These are phyloP conservation scores for Theonella swinhoei DNA, from an alignment of 37 sponge, comb jelly and placozoan species.

Conservation along the genomic window DNA sequence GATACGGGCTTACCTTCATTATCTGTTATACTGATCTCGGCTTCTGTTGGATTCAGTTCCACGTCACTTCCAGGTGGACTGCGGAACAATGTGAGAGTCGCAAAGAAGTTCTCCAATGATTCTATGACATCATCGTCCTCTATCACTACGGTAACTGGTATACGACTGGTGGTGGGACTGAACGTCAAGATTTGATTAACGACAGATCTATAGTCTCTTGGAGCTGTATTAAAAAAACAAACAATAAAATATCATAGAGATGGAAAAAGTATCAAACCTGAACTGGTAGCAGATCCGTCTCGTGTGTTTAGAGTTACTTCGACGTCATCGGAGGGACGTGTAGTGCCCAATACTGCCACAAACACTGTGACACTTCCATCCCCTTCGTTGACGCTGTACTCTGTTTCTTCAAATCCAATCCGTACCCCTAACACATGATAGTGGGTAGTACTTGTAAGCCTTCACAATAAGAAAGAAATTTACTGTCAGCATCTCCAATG, in stretches of 20 bases:
- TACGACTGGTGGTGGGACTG: background rate
- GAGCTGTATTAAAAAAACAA: no score
- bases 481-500: no score
- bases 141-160: background rate
- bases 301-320: background rate
- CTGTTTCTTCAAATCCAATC: background rate
- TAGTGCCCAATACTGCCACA: background rate
- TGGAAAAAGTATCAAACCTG: no score
- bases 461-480: no score
- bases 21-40: slow-evolving; percentile 4
- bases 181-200: background rate
- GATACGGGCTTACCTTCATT: slow-evolving; percentile 46
- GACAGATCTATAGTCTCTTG: background rate
- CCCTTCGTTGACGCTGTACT: background rate
- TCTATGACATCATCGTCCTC: background rate
- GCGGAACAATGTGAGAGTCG: background rate
- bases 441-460: background rate
- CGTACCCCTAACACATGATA: background rate
- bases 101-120: background rate
- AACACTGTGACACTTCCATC: background rate
- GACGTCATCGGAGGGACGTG: background rate
- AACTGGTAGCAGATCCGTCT: slow-evolving; percentile 7
- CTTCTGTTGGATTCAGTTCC: background rate
- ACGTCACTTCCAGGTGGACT: background rate
- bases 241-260: no score